Base-by-base conservation (phyloP, 2,888 invertebrate genomes). In the Aromia moschata region DNA sequence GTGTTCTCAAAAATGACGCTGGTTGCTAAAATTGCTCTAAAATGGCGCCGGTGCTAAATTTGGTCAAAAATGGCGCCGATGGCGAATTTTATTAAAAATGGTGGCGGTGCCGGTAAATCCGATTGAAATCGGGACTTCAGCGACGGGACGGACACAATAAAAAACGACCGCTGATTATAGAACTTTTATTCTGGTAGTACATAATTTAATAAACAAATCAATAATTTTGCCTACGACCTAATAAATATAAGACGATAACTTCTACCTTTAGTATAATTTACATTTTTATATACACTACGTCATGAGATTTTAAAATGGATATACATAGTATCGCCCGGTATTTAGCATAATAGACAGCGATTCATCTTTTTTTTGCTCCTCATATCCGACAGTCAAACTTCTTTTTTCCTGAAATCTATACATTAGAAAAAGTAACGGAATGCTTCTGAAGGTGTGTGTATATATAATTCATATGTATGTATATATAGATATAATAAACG, bases 161-260 rank as follows among this genome's bases (percentile, higher is more conserved):
- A 52, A 57, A 30, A 44, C 17, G 20, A 4, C n/a, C n/a, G 43
- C 7, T 12, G 52, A 60, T 44, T 64, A 64, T 65, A 67, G 60
- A 57, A 67, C 64, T 65, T 65, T 70, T 70, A 72, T 72, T 71
- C 70, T 66, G 70, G 70, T 71, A 72, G 68, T 73, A 71, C 71
- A 74, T 73, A 72, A 72, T 67, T 69, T 60, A 73, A 71, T 70
- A 73, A 73, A 71, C 70, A 73, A 73, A 76, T 71, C 71, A 70
- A 67, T 72, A 72, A 68, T 71, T 72, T 68, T 69, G 68, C 61
- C 70, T 67, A 70, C 68, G 59, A 41, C 62, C 59, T 68, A 62
- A 61, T 64, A 65, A 68, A 67, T 65, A 71, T 71, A 64, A 65
- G 67, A 70, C 67, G 64, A 62, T 67, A 66, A 58, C 64, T 64